Evolutionary conservation across 2,888 invertebrate species (phyloP), one percentile per base, ranked within the genome.

Genomic region (Mantis religiosa): DNA sequence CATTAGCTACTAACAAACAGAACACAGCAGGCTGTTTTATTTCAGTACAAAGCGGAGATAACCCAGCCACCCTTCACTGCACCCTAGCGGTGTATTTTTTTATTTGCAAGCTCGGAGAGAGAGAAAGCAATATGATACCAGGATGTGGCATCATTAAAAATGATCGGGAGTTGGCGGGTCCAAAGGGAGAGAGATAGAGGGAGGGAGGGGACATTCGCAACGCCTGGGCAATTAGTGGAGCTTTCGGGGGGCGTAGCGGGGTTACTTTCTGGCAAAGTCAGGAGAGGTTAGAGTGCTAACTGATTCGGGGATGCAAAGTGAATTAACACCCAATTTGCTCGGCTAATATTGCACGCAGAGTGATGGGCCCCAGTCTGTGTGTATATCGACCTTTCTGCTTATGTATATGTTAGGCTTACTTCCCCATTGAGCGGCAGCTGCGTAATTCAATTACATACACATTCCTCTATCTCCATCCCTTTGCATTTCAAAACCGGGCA

Each of bases 281-380:
- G 41, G 85, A 85, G 47, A 47, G 85, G 85, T 85, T 85, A 85
- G 34, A 47, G 41, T 85, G 85, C 85, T 85, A 85, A 85, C 85
- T 85, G 85, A 85, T 85, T 85, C 85, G 85, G 85, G 85, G 85
- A 85, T 85, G 85, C 34, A 47, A 85, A 85, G 85, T 85, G 47
- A 47, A 85, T 85, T 85, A 85, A 85, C 85, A 85, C 85, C 85
- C 85, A 85, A 85, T 85, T 85, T 85, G 85, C 85, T 47, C 27
- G 85, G 85, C 41, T 85, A 85, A 85, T 85, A 85, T 85, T 85
- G 85, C 85, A 85, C 54, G 54, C 54, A 71, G 54, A 71, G 54
- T 71, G 54, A 71, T 71, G 54, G 54, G 54, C 54, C 25, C 54
- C 54, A 71, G 54, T 71, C 54, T 71, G 54, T 71, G 54, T 71